Evolutionary conservation across 1,140 invertebrate genomes (phyloP), one percentile per base, ranked within the genome.

Genomic region (Oryzaephilus surinamensis): DNA sequence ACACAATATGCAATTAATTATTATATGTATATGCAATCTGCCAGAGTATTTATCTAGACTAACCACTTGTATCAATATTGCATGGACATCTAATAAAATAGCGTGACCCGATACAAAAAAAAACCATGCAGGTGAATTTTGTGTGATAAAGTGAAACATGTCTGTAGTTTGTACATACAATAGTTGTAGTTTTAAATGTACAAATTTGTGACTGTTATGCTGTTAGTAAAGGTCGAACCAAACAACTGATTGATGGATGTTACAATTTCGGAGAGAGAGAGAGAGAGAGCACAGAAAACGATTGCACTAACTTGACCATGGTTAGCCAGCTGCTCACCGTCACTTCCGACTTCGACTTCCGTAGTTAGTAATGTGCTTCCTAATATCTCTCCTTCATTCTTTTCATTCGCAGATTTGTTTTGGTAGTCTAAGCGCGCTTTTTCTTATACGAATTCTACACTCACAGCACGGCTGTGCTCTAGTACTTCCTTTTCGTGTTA

Each of bases 401-500:
- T 38, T 38, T 27, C 29, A 38, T 38, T 38, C 36, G 36, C 26
- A 36, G 36, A 38, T n/a, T 38, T 38, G 36, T 38, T 38, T 38
- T 38, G 27, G 24, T 38, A 38, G 36, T 38, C 36, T 38, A 38
- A 29, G 36, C 36, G 36, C 36, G 36, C 30, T 20, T 12, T 15
- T 11, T n/a, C n/a, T n/a, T n/a, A n/a, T n/a, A 5, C 7, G 36
- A 38, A 38, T 38, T 38, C 27, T 19, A 28, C 36, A 38, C 36
- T 20, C 26, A 38, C 30, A 14, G 36, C 36, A 38, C 36, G 36
- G 36, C 26, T 29, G 24, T 21, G 20, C 27, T 17, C 26, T 26
- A 38, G 36, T 27, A 38, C 36, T 38, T 38, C 36, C 36, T 28
- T 26, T 38, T 38, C 36, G 36, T 38, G 36, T 38, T 38, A 38